Evolutionary conservation across 2,797 vertebrate genomes (phyloP), one percentile per base, ranked within the genome.

Genomic region (Centropyge bicolor): DNA sequence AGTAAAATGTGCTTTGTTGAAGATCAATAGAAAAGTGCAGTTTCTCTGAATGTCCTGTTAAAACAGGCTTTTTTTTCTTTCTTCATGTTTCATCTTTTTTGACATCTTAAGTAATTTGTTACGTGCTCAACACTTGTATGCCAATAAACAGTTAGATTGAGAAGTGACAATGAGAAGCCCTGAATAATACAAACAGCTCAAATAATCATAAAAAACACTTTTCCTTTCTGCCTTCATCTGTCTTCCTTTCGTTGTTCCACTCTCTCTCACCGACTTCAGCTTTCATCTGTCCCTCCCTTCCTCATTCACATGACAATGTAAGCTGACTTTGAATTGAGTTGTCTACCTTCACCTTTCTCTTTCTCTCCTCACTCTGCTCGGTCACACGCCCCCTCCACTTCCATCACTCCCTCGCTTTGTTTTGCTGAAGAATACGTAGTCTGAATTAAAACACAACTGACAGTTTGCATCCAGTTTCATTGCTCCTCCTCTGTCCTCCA

Each of bases 371-470:
- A 19, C 67, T 27, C 38, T 27, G 22, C 77, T 66, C 57, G 27
- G 27, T 19, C 31, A 14, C 73, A 56, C 76, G 24, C 59, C 22
- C 35, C 72, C 76, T 57, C 61, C 6, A 35, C 76, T 75, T 80
- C 81, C 70, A 80, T 84, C 85, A 68, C 82, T 57, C 13, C 62
- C 81, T 76, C 43, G 74, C 86, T 91, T 89, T 88, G 83, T 91
- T 92, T 91, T 89, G 64, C 73, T 74, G 65, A 87, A 85, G 74
- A 90, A 92, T 87, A 88, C 87, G 79, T 49, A 24, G 74, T 71
- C 77, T 90, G 89, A 92, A 92, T 92, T 86, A 91, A 90, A 93
- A 86, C 87, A 76, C 88, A 87, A 83, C 87, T 93, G 93, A 93
- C 92, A 93, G 92, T 90, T 88, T 91, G 88, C 82, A 88, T 92